Evolutionary conservation across 2,797 vertebrate genomes (phyloP).

Genomic region (Pelochelys cantorii): DNA sequence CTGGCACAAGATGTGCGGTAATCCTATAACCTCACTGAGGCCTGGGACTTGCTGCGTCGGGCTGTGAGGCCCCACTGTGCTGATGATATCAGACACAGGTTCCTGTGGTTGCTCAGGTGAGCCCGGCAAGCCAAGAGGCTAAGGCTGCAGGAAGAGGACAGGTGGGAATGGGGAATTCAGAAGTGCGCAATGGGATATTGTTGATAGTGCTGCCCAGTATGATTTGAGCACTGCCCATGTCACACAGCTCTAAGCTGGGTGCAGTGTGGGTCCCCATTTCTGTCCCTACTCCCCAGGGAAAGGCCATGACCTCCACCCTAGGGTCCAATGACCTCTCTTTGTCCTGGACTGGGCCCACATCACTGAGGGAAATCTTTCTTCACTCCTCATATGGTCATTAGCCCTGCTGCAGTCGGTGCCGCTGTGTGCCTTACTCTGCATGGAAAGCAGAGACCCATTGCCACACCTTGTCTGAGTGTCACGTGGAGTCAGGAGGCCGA

Average conservation of each 20-base stretch:
- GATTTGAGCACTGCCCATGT: neutral
- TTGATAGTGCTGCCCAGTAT: neutral
- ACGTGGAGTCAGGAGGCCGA: neutral
- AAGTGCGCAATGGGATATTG: neutral
- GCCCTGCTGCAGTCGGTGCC: neutral
- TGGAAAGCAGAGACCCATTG: neutral
- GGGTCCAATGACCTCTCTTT: neutral
- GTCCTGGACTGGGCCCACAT: neutral
- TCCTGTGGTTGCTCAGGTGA: neutral
- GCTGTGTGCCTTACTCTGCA: neutral
- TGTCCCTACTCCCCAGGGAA: neutral
- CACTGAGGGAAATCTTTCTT: neutral
- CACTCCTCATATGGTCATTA: neutral
- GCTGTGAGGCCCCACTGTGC: neutral
- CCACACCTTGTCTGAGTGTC: neutral
- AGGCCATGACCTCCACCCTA: neutral
- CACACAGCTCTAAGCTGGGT: rapidly evolving
- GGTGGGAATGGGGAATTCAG: neutral
- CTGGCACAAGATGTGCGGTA: neutral
- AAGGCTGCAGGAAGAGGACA: rapidly evolving
- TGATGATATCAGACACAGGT: neutral
- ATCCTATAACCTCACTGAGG: constrained; percentile 38
- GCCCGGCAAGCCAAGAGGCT: neutral
- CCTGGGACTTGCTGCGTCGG: constrained; percentile 52
- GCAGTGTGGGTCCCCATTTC: neutral